Percentiles rank a stretch among this genome's conserved stretches.
phyloP scores from a whole-genome alignment of 2,888 invertebrate species.

The Gibbula magus region DNA sequence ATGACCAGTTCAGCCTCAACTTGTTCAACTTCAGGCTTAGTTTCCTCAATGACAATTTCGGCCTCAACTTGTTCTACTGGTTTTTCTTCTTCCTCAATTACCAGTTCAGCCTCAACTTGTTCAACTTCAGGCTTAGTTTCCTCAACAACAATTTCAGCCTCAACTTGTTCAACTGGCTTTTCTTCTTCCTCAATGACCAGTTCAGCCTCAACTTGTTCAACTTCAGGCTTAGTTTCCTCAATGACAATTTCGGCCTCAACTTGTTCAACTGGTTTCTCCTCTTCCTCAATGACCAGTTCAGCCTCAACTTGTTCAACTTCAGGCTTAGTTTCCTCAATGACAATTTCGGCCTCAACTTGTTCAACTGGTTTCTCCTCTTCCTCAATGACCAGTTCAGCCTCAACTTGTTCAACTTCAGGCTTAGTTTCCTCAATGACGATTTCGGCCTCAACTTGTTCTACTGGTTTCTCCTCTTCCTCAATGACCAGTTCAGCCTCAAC shows the following conservation, averaged over 20 bases:
- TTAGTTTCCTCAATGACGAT: neutral
- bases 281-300: neutral
- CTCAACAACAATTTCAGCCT: constrained; percentile 17
- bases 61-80: neutral
- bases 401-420: neutral
- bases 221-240: neutral
- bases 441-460: neutral
- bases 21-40: constrained; percentile 32
- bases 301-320: constrained; percentile 5
- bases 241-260: neutral
- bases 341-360: neutral
- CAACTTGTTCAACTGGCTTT: constrained; percentile 27
- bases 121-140: neutral
- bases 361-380: neutral
- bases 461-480: constrained; percentile 8
- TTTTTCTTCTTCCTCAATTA: constrained; percentile 3
- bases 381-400: neutral
- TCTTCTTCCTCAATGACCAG: constrained; percentile 27
- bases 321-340: neutral
- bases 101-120: constrained; percentile 22
- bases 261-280: neutral
- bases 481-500: constrained; percentile 1
- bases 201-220: constrained; percentile 15
- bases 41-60: constrained; percentile 31
- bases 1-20: neutral